Conservation (phyloP, 2,888 invertebrate species). For the Aricia artaxerxes region DNA sequence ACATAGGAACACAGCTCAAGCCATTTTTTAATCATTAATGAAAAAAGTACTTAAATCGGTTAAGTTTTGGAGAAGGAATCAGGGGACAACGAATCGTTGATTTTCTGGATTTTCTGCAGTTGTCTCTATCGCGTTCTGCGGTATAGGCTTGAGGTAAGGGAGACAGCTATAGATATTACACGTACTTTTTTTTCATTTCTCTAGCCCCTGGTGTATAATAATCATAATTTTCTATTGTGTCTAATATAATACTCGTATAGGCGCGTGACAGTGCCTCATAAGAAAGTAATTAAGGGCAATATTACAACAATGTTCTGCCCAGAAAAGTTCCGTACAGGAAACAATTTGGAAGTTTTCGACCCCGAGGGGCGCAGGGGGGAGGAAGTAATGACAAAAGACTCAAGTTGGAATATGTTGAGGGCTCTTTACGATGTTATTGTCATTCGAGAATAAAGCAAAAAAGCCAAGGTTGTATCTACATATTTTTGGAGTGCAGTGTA, state of each 20-base stretch:
- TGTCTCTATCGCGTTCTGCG: too few relatives aligned
- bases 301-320: neutral
- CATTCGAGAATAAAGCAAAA: neutral
- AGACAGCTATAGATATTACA: too few relatives aligned
- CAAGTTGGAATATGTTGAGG: slow-evolving; percentile 4
- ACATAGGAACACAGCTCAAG: too few relatives aligned
- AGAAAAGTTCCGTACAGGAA: slow-evolving; percentile 1
- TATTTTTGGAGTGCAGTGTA: neutral
- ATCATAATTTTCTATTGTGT: neutral
- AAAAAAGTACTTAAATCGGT: too few relatives aligned
- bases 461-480: neutral
- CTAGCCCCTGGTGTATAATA: too few relatives aligned
- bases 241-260: neutral
- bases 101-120: too few relatives aligned
- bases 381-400: slow-evolving; percentile 19
- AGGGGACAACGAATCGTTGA: too few relatives aligned
- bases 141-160: too few relatives aligned
- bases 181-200: too few relatives aligned
- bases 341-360: slow-evolving; percentile 15
- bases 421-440: slow-evolving; percentile 9
- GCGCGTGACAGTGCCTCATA: slow-evolving; percentile 6
- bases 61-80: too few relatives aligned
- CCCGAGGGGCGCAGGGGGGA: neutral
- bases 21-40: too few relatives aligned
- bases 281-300: neutral